Percentiles rank a stretch among this genome's conserved stretches.
These are phyloP conservation scores for Alethe castanea DNA, from an alignment of 2,113 vertebrate genomes.

Conservation along the genomic window DNA sequence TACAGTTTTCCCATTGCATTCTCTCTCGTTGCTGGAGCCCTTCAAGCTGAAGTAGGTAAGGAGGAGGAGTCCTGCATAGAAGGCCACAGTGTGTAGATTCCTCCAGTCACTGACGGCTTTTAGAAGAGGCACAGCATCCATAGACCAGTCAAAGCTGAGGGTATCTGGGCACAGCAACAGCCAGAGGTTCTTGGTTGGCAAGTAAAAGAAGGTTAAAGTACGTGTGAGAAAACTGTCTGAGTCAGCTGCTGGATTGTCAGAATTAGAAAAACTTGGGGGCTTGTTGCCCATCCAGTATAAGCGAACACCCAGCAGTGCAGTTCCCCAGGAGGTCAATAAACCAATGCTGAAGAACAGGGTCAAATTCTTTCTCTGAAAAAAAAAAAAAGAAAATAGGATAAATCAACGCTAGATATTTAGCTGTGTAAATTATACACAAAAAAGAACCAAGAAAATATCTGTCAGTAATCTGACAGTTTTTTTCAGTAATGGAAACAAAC, in stretches of 20 bases:
- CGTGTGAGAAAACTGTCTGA: conserved; percentile 85
- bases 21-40: conserved; percentile 68
- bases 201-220: conserved; percentile 88
- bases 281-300: conserved; percentile 99
- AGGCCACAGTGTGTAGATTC: conserved; percentile 86
- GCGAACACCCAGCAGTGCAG: conserved; percentile 83
- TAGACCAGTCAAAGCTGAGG: conserved; percentile 98
- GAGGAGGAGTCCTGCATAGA: conserved; percentile 83
- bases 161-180: conserved; percentile 92
- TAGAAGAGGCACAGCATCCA: conserved; percentile 95
- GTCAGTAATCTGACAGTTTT: neutral
- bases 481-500: neutral
- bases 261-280: conserved; percentile 99
- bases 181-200: conserved; percentile 93
- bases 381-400: neutral
- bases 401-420: neutral
- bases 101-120: conserved; percentile 85
- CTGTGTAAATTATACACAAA: neutral
- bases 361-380: conserved; percentile 84
- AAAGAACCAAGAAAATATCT: neutral
- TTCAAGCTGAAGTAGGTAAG: conserved; percentile 83
- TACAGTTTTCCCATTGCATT: conserved; percentile 82
- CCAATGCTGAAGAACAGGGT: conserved; percentile 84
- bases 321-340: conserved; percentile 87
- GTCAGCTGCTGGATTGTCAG: conserved; percentile 97